Evolutionary conservation across 2,113 vertebrate genomes (phyloP), one percentile per base, ranked within the genome.

Genomic region (Amphiprion percula): DNA sequence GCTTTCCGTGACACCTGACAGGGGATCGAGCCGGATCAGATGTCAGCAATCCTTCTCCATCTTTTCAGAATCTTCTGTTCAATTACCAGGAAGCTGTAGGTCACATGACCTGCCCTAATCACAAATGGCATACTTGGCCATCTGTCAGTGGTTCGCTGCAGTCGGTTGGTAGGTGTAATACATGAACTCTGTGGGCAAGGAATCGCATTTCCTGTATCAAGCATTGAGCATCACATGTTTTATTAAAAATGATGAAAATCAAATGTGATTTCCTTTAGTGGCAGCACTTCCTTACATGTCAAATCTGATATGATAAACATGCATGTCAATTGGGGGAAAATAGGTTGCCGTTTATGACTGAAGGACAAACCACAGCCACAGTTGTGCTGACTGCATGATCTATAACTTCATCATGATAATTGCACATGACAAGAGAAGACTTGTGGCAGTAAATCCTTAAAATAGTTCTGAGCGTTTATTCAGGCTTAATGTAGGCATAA

Each of bases 81-180:
- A 74, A 53, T 77, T 70, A 68, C 54, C 19, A 75, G 79, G 74
- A 82, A 75, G 69, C 65, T 59, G 58, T 50, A 56, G 74, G 71
- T 87, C 90, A 87, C 68, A 60, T 60, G 71, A 63, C 66, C 66
- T 68, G 56, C 58, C 65, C 30, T 80, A 65, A 74, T 87, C 65
- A 80, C 79, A 81, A 80, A 88, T 67, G 41, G 59, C 83, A 74
- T 83, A 74, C 79, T 69, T 73, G 56, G 68, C 91, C 85, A 84
- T 87, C 73, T 90, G 80, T 88, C 87, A 68, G 54, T 64, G 23
- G 61, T 62, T 70, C 41, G 14, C 54, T 54, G 15, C 26, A 62
- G 63, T 77, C 39, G 49, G 41, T 58, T 24, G 37, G 49, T 66
- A 41, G 24, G 14, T 69, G 55, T n/a, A 19, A 61, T 24, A 37